Conservation (phyloP, 2,888 invertebrate genomes). For the Andrena trimmerana region DNA sequence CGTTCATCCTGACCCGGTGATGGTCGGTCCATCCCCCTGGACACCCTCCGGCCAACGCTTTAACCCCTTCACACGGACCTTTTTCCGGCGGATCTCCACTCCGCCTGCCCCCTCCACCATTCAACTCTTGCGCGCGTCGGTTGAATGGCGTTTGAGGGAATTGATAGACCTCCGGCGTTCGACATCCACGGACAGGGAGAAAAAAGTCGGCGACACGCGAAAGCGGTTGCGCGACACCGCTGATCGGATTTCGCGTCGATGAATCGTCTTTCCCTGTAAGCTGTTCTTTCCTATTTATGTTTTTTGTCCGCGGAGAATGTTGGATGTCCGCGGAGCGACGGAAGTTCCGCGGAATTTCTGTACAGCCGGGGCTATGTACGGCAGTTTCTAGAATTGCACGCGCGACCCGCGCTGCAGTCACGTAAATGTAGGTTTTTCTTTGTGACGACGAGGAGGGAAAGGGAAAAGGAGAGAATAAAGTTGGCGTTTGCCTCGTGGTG, state of each 20-base stretch:
- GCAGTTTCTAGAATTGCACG: slow-evolving; percentile 1
- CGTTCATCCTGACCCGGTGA: slow-evolving; percentile 26
- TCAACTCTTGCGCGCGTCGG: slow-evolving; percentile 58
- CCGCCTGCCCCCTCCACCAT: neutral
- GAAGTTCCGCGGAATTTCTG: neutral
- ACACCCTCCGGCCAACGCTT: slow-evolving; percentile 32
- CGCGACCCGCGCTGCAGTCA: neutral
- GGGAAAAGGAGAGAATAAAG: neutral
- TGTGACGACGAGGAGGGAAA: neutral
- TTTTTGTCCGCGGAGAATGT: neutral
- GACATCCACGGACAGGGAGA: slow-evolving; percentile 54
- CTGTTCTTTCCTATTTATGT: neutral
- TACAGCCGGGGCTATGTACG: neutral
- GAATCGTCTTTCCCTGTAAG: slow-evolving; percentile 21
- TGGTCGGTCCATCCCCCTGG: slow-evolving; percentile 32
- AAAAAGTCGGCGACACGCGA: slow-evolving; percentile 31
- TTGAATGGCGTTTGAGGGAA: slow-evolving; percentile 68
- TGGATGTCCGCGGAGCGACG: neutral
- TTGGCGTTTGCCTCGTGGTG: neutral
- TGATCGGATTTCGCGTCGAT: slow-evolving; percentile 29
- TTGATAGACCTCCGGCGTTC: slow-evolving; percentile 68
- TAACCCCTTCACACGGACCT: slow-evolving; percentile 38
- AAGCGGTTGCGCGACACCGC: slow-evolving; percentile 6
- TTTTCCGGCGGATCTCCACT: slow-evolving; percentile 59
- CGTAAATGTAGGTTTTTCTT: neutral